Percentiles rank a stretch among this genome's conserved stretches.
Conservation (phyloP, 1,140 invertebrate genomes). For the Archivesica marissinica region DNA sequence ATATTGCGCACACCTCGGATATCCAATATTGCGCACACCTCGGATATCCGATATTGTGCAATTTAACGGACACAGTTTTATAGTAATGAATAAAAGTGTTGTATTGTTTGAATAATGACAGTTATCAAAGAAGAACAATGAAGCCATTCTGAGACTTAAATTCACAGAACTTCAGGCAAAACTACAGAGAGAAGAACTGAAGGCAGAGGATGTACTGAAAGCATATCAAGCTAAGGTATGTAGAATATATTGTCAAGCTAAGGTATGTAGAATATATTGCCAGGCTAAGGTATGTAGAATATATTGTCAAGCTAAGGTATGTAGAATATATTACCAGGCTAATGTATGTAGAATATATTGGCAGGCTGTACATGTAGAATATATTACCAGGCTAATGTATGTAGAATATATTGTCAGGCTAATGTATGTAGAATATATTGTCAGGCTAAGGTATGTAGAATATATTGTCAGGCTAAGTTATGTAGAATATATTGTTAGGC, state of each 20-base stretch:
- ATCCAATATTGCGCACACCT: neutral
- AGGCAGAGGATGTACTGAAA: constrained; percentile 67
- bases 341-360: too few relatives aligned
- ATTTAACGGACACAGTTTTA: neutral
- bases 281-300: too few relatives aligned
- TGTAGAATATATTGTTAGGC: too few relatives aligned
- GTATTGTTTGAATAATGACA: neutral
- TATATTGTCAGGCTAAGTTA: too few relatives aligned
- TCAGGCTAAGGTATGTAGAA: too few relatives aligned
- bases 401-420: too few relatives aligned
- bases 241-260: neutral
- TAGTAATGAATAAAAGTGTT: neutral
- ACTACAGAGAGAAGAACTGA: constrained; percentile 66
- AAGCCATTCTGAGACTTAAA: constrained; percentile 5
- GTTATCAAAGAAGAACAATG: neutral
- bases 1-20: too few relatives aligned
- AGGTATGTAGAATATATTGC: neutral
- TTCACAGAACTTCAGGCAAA: constrained; percentile 58
- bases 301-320: too few relatives aligned
- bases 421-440: too few relatives aligned
- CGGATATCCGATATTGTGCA: neutral
- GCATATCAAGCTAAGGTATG: constrained; percentile 73
- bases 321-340: too few relatives aligned
- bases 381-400: too few relatives aligned
- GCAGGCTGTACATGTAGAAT: neutral